These are phyloP conservation scores for Martes martes DNA, from an alignment of 2,113 vertebrate species.

Conservation along the genomic window DNA sequence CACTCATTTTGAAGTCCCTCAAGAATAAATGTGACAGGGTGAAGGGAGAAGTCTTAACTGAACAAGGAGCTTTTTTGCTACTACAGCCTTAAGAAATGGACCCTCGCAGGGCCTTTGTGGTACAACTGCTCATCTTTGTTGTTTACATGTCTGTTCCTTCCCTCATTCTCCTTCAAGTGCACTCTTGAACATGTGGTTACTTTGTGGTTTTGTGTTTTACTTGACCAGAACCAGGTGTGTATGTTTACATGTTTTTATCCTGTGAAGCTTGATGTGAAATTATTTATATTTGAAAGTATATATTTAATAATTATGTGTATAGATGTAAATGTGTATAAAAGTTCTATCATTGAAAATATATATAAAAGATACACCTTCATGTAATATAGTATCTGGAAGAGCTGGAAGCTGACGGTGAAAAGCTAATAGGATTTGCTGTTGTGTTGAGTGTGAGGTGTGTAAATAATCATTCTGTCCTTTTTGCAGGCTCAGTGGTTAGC, in stretches of 20 bases:
- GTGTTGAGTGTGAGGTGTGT: background rate
- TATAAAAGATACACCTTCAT: background rate
- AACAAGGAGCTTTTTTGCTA: slow-evolving; percentile 64
- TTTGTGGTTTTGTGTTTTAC: slow-evolving; percentile 61
- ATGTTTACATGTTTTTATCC: slow-evolving; percentile 73
- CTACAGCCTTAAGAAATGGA: slow-evolving; percentile 62
- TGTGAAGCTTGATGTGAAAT: slow-evolving; percentile 61
- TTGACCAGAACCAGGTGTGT: slow-evolving; percentile 61
- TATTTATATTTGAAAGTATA: slow-evolving; percentile 52
- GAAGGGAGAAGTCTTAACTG: slow-evolving; percentile 59
- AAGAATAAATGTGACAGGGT: slow-evolving; percentile 57
- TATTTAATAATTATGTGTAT: slow-evolving; percentile 49
- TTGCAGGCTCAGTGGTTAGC: background rate
- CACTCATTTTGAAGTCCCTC: slow-evolving; percentile 52
- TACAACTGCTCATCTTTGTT: slow-evolving; percentile 51
- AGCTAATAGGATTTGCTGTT: background rate
- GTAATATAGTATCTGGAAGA: background rate
- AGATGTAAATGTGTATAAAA: slow-evolving; percentile 11
- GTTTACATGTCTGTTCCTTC: slow-evolving; percentile 52
- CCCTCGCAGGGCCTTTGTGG: background rate
- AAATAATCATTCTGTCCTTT: background rate
- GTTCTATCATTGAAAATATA: background rate
- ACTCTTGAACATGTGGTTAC: slow-evolving; percentile 47
- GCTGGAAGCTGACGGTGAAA: background rate
- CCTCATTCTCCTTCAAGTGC: slow-evolving; percentile 41